A percentile compares a stretch with the other conserved stretches of the same genome.
Evolutionary conservation across 2,888 invertebrate species (phyloP).

Genomic region (Gymnosoma rotundatum): DNA sequence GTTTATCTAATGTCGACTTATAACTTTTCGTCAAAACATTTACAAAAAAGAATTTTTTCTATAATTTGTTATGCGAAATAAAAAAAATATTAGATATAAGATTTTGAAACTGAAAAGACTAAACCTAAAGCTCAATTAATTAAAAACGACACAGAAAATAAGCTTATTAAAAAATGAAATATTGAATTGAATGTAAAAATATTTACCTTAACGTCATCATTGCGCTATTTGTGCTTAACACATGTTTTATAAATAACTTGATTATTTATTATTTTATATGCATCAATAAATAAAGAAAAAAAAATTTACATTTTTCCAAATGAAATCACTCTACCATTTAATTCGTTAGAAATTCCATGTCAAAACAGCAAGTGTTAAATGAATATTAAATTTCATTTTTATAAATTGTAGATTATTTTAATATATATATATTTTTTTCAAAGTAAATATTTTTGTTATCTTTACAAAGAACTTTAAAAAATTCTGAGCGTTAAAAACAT

Average conservation of each 20-base stretch:
- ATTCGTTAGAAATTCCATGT: slow-evolving; percentile 1
- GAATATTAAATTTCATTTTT: slow-evolving; percentile 40
- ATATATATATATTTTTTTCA: not conserved
- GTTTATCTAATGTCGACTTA: too few relatives aligned
- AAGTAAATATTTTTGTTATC: slow-evolving; percentile 6
- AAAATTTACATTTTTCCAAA: slow-evolving; percentile 1
- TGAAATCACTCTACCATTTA: not conserved
- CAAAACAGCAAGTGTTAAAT: slow-evolving; percentile 45
- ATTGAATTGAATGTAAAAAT: too few relatives aligned
- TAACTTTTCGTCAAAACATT: too few relatives aligned
- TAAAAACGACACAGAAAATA: too few relatives aligned
- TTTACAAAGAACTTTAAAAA: slow-evolving; percentile 39
- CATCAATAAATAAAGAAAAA: not conserved
- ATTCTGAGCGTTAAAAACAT: slow-evolving; percentile 19
- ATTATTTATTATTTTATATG: not conserved
- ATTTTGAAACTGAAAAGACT: too few relatives aligned
- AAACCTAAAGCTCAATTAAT: too few relatives aligned
- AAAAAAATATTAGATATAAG: too few relatives aligned
- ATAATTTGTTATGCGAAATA: too few relatives aligned
- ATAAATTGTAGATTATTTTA: slow-evolving; percentile 1
- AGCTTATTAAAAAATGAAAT: too few relatives aligned
- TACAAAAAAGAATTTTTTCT: too few relatives aligned
- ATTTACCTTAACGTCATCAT: not conserved
- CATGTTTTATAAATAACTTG: slow-evolving; percentile 7
- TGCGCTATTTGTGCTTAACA: not conserved